Base-by-base conservation (phyloP, 2,113 vertebrate genomes). In the Larimichthys crocea region DNA sequence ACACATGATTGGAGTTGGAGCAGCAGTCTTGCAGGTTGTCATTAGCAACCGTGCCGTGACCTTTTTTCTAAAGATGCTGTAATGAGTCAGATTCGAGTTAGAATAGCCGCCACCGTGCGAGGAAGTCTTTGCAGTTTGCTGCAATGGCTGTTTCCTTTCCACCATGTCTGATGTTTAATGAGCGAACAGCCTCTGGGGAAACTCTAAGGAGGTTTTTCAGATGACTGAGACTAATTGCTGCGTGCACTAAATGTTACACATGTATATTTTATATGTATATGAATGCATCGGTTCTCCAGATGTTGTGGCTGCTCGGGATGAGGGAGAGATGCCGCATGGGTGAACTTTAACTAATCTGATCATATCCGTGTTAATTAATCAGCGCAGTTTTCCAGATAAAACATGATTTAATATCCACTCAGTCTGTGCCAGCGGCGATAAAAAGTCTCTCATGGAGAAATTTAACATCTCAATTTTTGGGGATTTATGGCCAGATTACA, bases 1-100 rank as follows among this genome's bases (percentile, higher is more conserved):
- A 77, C 66, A 70, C n/a, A 26, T 20, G 48, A 49, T 74, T 24
- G 8, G 1, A 75, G 62, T 3, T 40, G 29, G 59, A 83, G 87
- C 83, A 81, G 79, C 73, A 87, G 71, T 71, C 89, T 88, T 3
- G 9, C 79, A 68, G 82, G 93, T 94, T 94, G 93, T 91, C 91
- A 92, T 87, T 91, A 86, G 93, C 91, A 94, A 94, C 93, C 15
- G 15, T 70, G 83, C 75, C 62, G 15, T 92, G 90, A 91, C 91
- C 91, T 80, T 93, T 76, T 85, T 83, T 59, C 69, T 56, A 60
- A 84, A 87, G 74, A 89, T 82, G 83, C 63, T 88, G 71, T 75
- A 81, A 88, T 83, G 86, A 86, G 55, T 90, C 84, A 87, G 71
- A 86, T 62, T 44, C 1, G 20, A 87, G 64, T 74, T 48, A n/a